These are phyloP conservation scores for Yponomeuta sedellus DNA, from an alignment of 2,888 invertebrate genomes.

Conservation along the genomic window DNA sequence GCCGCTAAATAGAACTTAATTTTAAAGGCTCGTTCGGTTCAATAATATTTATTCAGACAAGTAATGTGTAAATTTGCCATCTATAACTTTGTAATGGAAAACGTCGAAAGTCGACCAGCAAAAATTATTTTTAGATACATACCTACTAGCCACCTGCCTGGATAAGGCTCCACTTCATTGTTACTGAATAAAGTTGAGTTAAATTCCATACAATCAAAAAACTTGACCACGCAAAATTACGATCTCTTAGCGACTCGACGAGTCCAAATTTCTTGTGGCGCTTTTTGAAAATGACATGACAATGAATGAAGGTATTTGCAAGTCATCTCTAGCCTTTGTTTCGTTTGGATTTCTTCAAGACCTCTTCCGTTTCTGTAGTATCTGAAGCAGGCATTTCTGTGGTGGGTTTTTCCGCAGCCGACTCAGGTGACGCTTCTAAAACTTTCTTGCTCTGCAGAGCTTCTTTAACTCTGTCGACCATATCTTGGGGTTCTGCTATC, in stretches of 20 bases:
- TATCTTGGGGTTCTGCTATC: slow-evolving; percentile 73
- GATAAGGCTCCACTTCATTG: no score
- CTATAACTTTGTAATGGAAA: no score
- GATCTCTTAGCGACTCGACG: not conserved
- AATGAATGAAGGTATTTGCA: not conserved
- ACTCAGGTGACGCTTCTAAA: slow-evolving; percentile 30
- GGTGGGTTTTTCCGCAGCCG: slow-evolving; percentile 16
- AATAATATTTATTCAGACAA: no score
- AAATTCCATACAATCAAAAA: no score
- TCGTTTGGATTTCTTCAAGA: slow-evolving; percentile 57
- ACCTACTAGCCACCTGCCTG: no score
- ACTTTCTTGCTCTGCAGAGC: slow-evolving; percentile 74
- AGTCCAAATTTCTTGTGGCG: not conserved
- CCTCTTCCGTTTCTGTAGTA: slow-evolving; percentile 38
- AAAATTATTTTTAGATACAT: no score
- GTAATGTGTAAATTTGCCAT: no score
- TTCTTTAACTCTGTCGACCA: slow-evolving; percentile 78
- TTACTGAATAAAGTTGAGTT: no score
- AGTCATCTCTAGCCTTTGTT: slow-evolving; percentile 51
- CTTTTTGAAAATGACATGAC: not conserved
- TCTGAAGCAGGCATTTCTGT: slow-evolving; percentile 25
- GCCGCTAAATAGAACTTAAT: no score
- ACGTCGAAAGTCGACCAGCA: no score
- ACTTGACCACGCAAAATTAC: no score
- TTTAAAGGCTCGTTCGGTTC: not conserved